Evolutionary conservation across 2,797 vertebrate genomes (phyloP).

Genomic region (Adelosebastes latens): DNA sequence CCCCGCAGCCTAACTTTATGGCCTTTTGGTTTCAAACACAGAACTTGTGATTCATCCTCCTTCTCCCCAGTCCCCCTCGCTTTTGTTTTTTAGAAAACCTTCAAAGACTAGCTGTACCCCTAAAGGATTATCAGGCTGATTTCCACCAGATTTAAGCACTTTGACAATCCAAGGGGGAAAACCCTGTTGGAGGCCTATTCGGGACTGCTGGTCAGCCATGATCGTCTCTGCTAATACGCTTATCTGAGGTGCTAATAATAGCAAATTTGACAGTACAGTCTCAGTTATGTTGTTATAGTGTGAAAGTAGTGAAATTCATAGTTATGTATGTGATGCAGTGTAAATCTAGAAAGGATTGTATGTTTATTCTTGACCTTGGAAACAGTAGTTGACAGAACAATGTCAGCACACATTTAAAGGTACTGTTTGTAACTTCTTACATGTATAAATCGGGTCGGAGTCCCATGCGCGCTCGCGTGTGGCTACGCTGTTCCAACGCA

Average conservation of each 20-base stretch:
- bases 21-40: conserved; percentile 49
- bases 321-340: neutral
- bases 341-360: neutral
- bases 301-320: no score
- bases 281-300: neutral
- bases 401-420: neutral
- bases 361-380: neutral
- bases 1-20: conserved; percentile 60
- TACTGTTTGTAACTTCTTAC: no score
- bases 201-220: neutral
- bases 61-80: conserved; percentile 9
- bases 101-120: conserved; percentile 28
- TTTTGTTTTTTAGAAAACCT: conserved; percentile 49
- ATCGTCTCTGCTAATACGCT: neutral
- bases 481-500: no score
- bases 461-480: no score
- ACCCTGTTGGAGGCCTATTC: neutral
- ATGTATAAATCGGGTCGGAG: no score
- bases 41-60: conserved; percentile 52
- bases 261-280: neutral
- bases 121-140: conserved; percentile 42
- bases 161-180: neutral
- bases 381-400: neutral
- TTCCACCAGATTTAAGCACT: conserved; percentile 25
- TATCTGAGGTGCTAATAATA: neutral